These are phyloP conservation scores for Entomyzon cyanotis DNA, from an alignment of 2,113 vertebrate species.

Conservation along the genomic window DNA sequence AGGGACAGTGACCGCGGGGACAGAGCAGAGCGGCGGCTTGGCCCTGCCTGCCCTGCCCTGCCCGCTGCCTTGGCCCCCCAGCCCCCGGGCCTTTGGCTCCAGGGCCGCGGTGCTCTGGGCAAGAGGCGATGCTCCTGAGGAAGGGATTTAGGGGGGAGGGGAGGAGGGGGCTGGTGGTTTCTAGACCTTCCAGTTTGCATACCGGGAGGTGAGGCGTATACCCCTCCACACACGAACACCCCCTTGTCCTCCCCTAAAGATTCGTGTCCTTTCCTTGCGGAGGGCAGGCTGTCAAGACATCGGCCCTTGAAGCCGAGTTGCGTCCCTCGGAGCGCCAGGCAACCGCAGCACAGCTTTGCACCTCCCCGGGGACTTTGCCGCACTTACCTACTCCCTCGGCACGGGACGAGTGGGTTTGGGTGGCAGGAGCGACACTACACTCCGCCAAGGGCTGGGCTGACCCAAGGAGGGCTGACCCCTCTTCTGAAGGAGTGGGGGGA, in stretches of 20 bases:
- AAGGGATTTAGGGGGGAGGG: not conserved
- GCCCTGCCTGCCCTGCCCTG: not conserved
- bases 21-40: not conserved
- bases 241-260: no score
- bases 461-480: not conserved
- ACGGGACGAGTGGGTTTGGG: not conserved
- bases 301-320: not conserved
- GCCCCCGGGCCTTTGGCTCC: not conserved
- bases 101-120: not conserved
- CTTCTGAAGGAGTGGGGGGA: not conserved
- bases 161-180: not conserved
- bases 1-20: not conserved
- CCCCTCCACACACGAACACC: not conserved
- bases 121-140: not conserved
- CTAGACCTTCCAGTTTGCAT: not conserved
- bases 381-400: not conserved
- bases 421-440: not conserved
- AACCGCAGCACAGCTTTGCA: not conserved
- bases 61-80: not conserved
- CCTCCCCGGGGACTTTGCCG: not conserved
- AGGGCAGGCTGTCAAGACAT: not conserved
- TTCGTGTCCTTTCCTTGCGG: not conserved
- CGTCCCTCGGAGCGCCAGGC: not conserved
- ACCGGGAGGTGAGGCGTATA: accelerated
- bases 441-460: not conserved